Base-by-base conservation (phyloP, 2,797 vertebrate genomes). In the Erpetoichthys calabaricus region DNA sequence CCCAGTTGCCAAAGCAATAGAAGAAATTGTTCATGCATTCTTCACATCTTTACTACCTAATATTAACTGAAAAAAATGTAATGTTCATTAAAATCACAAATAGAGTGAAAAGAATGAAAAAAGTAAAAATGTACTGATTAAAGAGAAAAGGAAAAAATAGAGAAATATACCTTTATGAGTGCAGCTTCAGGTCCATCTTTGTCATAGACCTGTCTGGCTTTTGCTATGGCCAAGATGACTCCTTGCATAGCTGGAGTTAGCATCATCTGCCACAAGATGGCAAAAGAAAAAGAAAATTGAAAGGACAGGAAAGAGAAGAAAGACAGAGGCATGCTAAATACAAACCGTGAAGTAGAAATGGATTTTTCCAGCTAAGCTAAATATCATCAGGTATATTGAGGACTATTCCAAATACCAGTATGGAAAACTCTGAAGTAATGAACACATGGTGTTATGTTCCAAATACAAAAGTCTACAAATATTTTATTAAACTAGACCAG, bases 181-280 rank as follows among this genome's bases (percentile, higher is more conserved):
- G 91, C 94, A 8, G 94, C 92, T 82, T 98, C 96, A 64, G 95
- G 90, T 50, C 95, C 96, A 4, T 99, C 92, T 4, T 80, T 88
- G 73, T 98, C 94, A 77, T 95, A 95, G 6, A 75, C 87, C 64
- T 92, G 84, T 59, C 92, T 89, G 80, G 95, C 91, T 79, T 98
- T 97, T 58, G 91, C 94, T 62, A 99, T 97, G 66, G 95, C 96
- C 62, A 98, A 75, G 73, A 98, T 96, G 76, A 99, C 85, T 6
- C 96, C 94, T 77, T 99, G 96, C 96, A 98, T 98, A 59, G 96
- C 94, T 57, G 95, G 96, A 59, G 89, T 94, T 72, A 98, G 85
- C 93, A 97, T 96, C 88, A 91, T 89, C 96, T 99, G 64, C 74
- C 82, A 78, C 47, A 1, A 56, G 59, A 73, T 63, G 66, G 62